Conservation (phyloP, 2,888 invertebrate species). For the Tromatobia lineatoria region DNA sequence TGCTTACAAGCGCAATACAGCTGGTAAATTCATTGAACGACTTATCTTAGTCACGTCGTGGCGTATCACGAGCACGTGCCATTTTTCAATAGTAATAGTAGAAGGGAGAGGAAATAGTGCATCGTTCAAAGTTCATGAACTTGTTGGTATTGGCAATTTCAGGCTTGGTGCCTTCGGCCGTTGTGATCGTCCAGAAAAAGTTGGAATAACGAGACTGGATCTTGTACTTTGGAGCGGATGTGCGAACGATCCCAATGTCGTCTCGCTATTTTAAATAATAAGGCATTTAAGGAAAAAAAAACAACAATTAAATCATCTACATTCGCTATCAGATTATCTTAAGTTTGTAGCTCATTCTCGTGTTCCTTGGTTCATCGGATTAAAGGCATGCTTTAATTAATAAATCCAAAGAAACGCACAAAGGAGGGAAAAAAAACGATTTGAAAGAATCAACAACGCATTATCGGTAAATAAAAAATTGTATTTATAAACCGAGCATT, state of each 20-base stretch:
- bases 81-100: neutral
- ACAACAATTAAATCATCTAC: slow-evolving; percentile 37
- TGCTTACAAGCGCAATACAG: slow-evolving; percentile 22
- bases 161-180: slow-evolving; percentile 95
- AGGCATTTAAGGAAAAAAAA: neutral
- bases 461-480: slow-evolving; percentile 28
- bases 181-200: slow-evolving; percentile 91
- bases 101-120: slow-evolving; percentile 10
- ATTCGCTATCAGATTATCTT: slow-evolving; percentile 46
- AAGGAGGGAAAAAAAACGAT: neutral
- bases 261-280: slow-evolving; percentile 48
- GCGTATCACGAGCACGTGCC: slow-evolving; percentile 48
- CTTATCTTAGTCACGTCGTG: slow-evolving; percentile 18
- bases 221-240: slow-evolving; percentile 34
- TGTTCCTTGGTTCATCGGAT: slow-evolving; percentile 45
- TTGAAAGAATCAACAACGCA: neutral
- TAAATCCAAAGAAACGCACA: slow-evolving; percentile 51
- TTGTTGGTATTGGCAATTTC: slow-evolving; percentile 79
- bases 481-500: slow-evolving; percentile 14
- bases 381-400: slow-evolving; percentile 52
- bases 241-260: slow-evolving; percentile 48
- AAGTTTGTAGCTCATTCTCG: slow-evolving; percentile 50
- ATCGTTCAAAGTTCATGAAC: slow-evolving; percentile 49
- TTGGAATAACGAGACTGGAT: slow-evolving; percentile 70
- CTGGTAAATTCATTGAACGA: slow-evolving; percentile 17